Percentiles rank a stretch among this genome's conserved stretches.
Conservation (phyloP, 2,888 invertebrate species). For the Protonemura montana region DNA sequence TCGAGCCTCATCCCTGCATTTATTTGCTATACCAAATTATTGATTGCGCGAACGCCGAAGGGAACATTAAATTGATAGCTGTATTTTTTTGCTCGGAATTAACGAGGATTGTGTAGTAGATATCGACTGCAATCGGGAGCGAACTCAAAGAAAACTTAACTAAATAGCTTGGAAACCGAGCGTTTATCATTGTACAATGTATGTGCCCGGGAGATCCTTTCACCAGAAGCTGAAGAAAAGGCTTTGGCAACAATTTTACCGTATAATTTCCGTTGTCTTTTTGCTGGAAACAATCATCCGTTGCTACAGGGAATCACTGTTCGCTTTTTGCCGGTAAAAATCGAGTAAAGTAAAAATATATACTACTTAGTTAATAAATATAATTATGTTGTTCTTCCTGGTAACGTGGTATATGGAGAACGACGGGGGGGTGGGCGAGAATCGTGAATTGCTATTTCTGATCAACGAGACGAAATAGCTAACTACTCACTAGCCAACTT, state of each 20-base stretch:
- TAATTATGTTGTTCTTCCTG: background rate
- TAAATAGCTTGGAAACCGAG: background rate
- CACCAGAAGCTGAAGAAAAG: background rate
- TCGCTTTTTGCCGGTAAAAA: background rate
- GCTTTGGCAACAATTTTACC: background rate
- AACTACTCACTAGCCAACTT: background rate
- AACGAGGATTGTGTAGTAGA: background rate
- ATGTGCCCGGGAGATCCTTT: background rate
- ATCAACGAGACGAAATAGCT: background rate
- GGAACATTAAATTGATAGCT: background rate
- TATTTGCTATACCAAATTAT: background rate
- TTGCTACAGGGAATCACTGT: background rate
- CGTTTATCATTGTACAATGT: background rate
- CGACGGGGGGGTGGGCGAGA: background rate
- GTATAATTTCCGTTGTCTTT: background rate
- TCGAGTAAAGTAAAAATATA: background rate
- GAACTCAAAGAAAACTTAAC: background rate
- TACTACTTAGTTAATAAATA: constrained; percentile 7
- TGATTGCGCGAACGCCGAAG: background rate
- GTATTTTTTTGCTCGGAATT: background rate
- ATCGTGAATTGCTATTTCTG: background rate
- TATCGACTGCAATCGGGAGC: background rate
- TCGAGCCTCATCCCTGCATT: background rate
- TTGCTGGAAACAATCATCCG: background rate
- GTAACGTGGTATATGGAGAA: background rate